A percentile compares a stretch with the other conserved stretches of the same genome.
phyloP scores from a whole-genome alignment of 2,113 vertebrate species.

The Speoplatyrhinus poulsoni region DNA sequence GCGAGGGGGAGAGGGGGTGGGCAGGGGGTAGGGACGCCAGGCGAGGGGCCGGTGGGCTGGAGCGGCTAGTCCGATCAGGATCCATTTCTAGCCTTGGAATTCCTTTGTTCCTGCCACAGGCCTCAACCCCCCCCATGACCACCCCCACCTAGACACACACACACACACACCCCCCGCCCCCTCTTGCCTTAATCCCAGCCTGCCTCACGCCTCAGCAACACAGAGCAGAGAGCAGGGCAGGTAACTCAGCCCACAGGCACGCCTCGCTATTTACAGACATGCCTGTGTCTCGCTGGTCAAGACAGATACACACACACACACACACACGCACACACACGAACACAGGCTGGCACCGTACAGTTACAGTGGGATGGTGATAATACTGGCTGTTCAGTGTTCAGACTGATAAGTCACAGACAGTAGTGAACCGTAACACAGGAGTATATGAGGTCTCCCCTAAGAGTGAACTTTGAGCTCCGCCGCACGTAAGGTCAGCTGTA shows the following conservation, averaged over 20 bases:
- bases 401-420: not conserved
- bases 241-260: slow-evolving; percentile 69
- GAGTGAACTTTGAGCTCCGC: not conserved
- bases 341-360: not conserved
- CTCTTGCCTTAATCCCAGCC: slow-evolving; percentile 65
- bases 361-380: not conserved
- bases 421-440: not conserved
- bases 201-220: slow-evolving; percentile 66
- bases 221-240: slow-evolving; percentile 64
- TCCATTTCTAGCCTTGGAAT: slow-evolving; percentile 76
- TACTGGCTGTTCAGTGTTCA: not conserved
- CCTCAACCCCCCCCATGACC: slow-evolving; percentile 61
- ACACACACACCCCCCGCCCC: slow-evolving; percentile 28
- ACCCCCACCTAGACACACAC: slow-evolving; percentile 8
- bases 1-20: slow-evolving; percentile 22
- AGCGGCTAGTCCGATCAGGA: slow-evolving; percentile 68
- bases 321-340: slow-evolving; percentile 11
- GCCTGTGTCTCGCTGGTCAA: slow-evolving; percentile 15
- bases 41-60: slow-evolving; percentile 46
- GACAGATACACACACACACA: slow-evolving; percentile 28
- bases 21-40: slow-evolving; percentile 32
- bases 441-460: not conserved
- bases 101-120: slow-evolving; percentile 75
- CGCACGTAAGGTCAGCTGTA: slow-evolving; percentile 2
- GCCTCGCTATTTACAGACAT: slow-evolving; percentile 68